Evolutionary conservation across 1,140 invertebrate species (phyloP), one percentile per base, ranked within the genome.

Genomic region (Pemphigus obesinymphae): DNA sequence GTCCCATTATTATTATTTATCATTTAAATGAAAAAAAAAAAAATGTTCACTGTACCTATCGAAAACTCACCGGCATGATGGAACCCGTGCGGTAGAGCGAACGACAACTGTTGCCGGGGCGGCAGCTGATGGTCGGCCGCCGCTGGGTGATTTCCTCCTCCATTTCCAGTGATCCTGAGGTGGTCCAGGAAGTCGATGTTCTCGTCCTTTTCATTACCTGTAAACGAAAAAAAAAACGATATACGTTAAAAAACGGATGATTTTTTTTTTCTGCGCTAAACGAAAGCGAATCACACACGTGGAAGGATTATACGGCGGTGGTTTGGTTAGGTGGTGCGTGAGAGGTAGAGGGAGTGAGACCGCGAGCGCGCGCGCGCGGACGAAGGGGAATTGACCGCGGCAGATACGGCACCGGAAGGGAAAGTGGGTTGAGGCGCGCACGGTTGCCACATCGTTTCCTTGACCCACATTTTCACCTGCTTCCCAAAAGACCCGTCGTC

Each of bases 391-490:
- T 73, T 80, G 76, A 80, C 76, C 76, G 68, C 68, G 76, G 31
- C 75, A 61, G 40, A 61, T 80, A 63, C 55, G 37, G 53, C 76
- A 80, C 76, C 76, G 76, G 76, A 80, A 80, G 76, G 76, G 76
- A 80, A 80, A 80, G 76, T 80, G 76, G 76, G 76, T 80, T 80
- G 76, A 80, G 55, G 76, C 53, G 76, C 76, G 26, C 76, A 58
- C 73, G 53, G 76, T 80, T 80, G 76, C 76, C 76, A 80, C 76
- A 80, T 80, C 76, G 53, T 61, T 58, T 80, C 76, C 76, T 80
- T 80, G 76, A 80, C 76, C 76, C 76, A 80, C 76, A 61, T 80
- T 80, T 80, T 80, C 76, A 80, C 76, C 76, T 80, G 76, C 37
- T 80, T 80, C 55, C 76, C 76, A 58, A 76, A 76, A 76, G 50